A percentile compares a stretch with the other conserved stretches of the same genome.
Evolutionary conservation across 2,797 vertebrate species (phyloP).

Genomic region (Florisuga fusca): DNA sequence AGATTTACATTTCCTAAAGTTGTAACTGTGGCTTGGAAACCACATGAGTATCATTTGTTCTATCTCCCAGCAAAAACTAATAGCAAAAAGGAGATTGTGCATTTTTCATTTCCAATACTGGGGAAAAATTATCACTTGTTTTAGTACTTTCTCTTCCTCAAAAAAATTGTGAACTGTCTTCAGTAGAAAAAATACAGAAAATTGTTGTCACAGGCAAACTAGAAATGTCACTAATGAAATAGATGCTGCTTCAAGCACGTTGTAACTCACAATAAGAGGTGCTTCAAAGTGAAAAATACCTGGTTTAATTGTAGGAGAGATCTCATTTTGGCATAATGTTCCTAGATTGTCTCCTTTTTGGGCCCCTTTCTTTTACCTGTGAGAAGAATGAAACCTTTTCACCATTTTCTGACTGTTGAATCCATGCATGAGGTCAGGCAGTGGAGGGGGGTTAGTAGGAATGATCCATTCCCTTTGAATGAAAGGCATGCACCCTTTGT

Average conservation of each 20-base stretch:
- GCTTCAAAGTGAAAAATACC: background rate
- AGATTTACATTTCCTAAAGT: background rate
- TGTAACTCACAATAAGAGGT: background rate
- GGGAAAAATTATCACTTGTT: background rate
- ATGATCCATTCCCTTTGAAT: background rate
- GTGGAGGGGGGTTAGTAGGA: background rate
- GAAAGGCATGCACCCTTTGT: background rate
- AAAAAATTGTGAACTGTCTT: background rate
- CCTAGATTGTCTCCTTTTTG: background rate
- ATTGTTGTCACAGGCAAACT: background rate
- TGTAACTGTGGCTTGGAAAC: background rate
- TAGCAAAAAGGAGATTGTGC: background rate
- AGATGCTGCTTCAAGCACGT: background rate
- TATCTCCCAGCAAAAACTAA: background rate
- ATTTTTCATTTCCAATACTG: background rate
- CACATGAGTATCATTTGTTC: background rate
- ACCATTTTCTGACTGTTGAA: background rate
- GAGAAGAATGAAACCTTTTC: background rate
- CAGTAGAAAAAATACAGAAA: background rate
- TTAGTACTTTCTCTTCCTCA: background rate
- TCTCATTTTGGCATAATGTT: background rate
- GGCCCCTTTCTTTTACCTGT: background rate
- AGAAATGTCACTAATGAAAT: background rate
- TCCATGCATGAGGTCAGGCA: rapidly evolving
- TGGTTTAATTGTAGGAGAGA: background rate